phyloP scores from a whole-genome alignment of 2,113 vertebrate species.

The Passer montanus region DNA sequence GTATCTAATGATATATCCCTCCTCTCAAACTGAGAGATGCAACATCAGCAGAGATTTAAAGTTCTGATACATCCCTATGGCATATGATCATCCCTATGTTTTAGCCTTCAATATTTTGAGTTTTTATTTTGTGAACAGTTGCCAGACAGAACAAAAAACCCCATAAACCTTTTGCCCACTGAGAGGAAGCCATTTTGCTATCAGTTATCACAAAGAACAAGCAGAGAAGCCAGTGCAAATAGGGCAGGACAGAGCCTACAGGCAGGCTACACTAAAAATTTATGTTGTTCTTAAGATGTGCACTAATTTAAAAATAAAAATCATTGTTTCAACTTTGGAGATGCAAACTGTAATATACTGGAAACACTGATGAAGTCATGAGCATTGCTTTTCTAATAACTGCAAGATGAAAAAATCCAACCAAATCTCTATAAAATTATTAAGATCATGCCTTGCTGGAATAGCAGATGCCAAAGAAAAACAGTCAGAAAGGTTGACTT shows the following conservation, averaged over 20 bases:
- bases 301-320: neutral
- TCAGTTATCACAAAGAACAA: neutral
- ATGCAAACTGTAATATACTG: neutral
- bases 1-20: neutral
- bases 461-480: slow-evolving; percentile 31
- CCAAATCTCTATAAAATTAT: neutral
- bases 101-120: neutral
- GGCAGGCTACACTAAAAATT: neutral
- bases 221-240: neutral
- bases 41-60: neutral
- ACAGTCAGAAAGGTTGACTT: slow-evolving; percentile 41
- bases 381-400: neutral
- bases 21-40: neutral
- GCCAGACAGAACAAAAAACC: neutral
- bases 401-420: slow-evolving; percentile 24
- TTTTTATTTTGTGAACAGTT: neutral
- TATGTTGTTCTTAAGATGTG: neutral
- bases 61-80: neutral
- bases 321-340: neutral
- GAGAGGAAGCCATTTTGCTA: neutral
- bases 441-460: neutral
- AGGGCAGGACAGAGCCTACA: neutral
- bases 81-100: neutral
- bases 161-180: neutral
- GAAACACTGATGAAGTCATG: neutral